These are phyloP conservation scores for Nymphalis urticae DNA, from an alignment of 2,888 invertebrate species.

Conservation along the genomic window DNA sequence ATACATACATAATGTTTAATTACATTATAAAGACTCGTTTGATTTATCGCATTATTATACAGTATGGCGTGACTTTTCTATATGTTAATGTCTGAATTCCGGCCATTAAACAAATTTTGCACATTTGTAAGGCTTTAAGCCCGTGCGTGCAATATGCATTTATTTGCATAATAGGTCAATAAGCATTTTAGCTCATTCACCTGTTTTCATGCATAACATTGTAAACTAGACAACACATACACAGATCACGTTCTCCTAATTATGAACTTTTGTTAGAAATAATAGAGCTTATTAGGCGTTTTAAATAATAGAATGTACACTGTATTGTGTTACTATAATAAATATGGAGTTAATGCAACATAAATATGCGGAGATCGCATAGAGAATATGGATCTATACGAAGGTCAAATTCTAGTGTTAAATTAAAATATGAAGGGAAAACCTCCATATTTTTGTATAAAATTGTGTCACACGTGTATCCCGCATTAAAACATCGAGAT, in stretches of 20 bases:
- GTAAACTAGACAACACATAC: neutral
- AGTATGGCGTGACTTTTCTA: conserved; percentile 12
- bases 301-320: too few relatives aligned
- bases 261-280: conserved; percentile 20
- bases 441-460: too few relatives aligned
- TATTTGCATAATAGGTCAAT: conserved; percentile 51
- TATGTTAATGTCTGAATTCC: conserved; percentile 27
- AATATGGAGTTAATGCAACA: too few relatives aligned
- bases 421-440: too few relatives aligned
- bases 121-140: conserved; percentile 40
- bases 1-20: too few relatives aligned
- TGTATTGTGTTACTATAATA: too few relatives aligned
- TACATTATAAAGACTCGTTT: neutral
- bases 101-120: conserved; percentile 30
- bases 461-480: too few relatives aligned
- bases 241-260: conserved; percentile 14
- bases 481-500: too few relatives aligned
- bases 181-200: conserved; percentile 42
- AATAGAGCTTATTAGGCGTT: conserved; percentile 8
- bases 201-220: conserved; percentile 41
- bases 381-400: too few relatives aligned
- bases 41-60: conserved; percentile 5
- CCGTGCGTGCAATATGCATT: conserved; percentile 42
- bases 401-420: too few relatives aligned
- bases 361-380: too few relatives aligned